phyloP scores from a whole-genome alignment of 2,888 invertebrate species.

The Slavum lentiscoides region DNA sequence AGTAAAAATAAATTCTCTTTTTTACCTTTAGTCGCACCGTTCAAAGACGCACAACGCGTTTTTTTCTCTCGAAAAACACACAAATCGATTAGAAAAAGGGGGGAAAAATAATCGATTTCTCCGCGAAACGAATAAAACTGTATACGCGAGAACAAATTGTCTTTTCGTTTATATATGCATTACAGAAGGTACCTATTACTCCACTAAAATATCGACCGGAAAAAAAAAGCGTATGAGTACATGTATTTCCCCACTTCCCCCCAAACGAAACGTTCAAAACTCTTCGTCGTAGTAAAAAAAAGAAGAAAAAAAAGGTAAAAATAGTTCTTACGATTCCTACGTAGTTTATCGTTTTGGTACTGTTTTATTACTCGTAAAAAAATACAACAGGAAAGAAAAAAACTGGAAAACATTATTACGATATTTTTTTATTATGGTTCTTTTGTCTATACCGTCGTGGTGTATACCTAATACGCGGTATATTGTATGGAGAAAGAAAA shows the following conservation, averaged over 20 bases:
- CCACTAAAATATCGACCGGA: slow-evolving; percentile 3
- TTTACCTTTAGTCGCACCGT: neutral
- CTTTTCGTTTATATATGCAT: neutral
- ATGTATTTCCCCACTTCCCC: neutral
- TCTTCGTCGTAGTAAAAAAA: neutral
- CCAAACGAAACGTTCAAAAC: neutral
- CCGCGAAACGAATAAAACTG: neutral
- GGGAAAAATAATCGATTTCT: neutral
- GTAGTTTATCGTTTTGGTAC: slow-evolving; percentile 29
- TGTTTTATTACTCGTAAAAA: slow-evolving; percentile 47
- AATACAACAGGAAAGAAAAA: neutral
- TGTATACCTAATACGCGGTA: neutral
- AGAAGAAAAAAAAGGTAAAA: neutral
- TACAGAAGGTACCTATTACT: neutral
- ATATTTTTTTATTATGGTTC: slow-evolving; percentile 3
- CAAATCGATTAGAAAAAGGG: slow-evolving; percentile 16
- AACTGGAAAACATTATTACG: neutral
- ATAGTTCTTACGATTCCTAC: slow-evolving; percentile 10
- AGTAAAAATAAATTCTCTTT: slow-evolving; percentile 34
- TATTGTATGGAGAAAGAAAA: neutral
- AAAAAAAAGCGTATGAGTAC: neutral
- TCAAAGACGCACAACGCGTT: slow-evolving; percentile 17
- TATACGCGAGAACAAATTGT: neutral
- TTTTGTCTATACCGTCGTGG: too few relatives aligned
- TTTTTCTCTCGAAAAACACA: slow-evolving; percentile 13